Evolutionary conservation across 2,113 vertebrate species (phyloP), one percentile per base, ranked within the genome.

Genomic region (Scatophagus argus): DNA sequence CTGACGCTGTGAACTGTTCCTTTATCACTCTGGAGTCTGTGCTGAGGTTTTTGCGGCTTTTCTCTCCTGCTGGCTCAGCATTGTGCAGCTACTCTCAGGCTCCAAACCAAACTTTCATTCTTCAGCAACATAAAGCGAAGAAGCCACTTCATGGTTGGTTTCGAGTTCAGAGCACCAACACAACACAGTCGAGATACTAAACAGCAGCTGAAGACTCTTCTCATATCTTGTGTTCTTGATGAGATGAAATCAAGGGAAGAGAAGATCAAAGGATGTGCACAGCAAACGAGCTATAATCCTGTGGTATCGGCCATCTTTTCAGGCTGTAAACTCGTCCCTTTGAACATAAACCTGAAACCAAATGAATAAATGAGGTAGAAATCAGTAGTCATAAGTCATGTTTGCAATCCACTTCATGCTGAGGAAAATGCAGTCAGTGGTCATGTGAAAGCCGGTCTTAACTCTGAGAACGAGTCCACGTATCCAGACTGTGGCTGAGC

Each of bases 51-150:
- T 21, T 78, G 70, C 51, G 69, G 68, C 8, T 9, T 63, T 11
- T 25, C 52, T 63, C 14, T 25, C 14, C 25, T 71, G 46, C 31
- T 75, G 51, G 14, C 46, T 73, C 29, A 44, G 64, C 73, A 34
- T 1, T 3, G 16, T 73, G 67, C 36, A 66, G 13, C 61, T 31
- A 16, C 10, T 65, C 17, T 69, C 54, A 67, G n/a, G 49, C 55
- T 71, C 43, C 16, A 6, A 3, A 36, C 25, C 1, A 52, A 64
- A 61, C 71, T 82, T 88, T 86, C 77, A 79, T 66, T 81, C 17
- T 62, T 65, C 46, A 61, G 36, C 71, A 29, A 13, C 59, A 5
- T 38, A 2, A 71, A 9, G 6, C 36, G 41, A 55, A 69, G 41
- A 55, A 69, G 47, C 0, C 12, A 0, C 17, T 55, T 68, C 4